Conservation (phyloP, 2,113 vertebrate species). For the Melanocharis versteri region DNA sequence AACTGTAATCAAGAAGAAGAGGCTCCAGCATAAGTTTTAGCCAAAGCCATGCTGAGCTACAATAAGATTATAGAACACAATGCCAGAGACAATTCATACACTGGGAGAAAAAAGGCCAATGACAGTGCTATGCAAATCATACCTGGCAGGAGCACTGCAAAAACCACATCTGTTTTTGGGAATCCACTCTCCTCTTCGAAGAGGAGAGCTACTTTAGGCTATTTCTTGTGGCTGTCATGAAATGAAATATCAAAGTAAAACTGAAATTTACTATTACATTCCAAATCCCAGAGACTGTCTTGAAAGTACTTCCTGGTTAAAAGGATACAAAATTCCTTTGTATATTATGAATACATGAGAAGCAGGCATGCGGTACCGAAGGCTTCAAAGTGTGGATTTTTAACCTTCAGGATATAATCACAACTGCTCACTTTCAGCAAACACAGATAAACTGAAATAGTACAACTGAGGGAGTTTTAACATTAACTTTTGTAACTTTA, state of each 20-base stretch:
- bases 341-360: neutral
- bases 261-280: conserved; percentile 20
- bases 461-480: neutral
- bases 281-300: neutral
- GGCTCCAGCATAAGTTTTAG: neutral
- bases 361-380: neutral
- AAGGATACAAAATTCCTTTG: neutral
- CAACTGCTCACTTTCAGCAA: neutral
- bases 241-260: conserved; percentile 47
- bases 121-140: conserved; percentile 18
- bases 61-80: neutral
- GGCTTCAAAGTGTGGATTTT: neutral
- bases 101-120: neutral
- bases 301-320: neutral
- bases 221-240: conserved; percentile 41
- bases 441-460: neutral
- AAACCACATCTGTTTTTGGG: conserved; percentile 43
- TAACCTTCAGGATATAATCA: neutral
- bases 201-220: conserved; percentile 9
- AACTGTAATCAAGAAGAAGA: neutral
- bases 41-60: neutral
- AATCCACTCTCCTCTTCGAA: conserved; percentile 35
- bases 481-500: neutral
- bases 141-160: conserved; percentile 40
- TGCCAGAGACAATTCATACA: neutral